A percentile compares a stretch with the other conserved stretches of the same genome.
These are phyloP conservation scores for Rhodinocichla rosea DNA, from an alignment of 2,113 vertebrate species.

Conservation along the genomic window DNA sequence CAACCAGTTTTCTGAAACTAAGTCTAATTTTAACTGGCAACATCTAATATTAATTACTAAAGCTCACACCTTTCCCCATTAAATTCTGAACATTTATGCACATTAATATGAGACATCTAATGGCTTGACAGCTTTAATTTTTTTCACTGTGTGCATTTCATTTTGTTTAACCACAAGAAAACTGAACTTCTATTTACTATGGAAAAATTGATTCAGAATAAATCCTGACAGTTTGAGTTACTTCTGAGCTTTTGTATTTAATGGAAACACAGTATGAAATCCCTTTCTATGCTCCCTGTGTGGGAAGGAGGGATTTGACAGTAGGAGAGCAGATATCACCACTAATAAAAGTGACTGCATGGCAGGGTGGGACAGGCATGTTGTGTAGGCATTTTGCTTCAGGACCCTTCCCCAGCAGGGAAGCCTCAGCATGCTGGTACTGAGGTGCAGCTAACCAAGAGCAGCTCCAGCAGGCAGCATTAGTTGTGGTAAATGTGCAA, in stretches of 20 bases:
- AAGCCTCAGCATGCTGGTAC: background rate
- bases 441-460: background rate
- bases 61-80: conserved; percentile 7
- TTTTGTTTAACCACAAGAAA: conserved; percentile 42
- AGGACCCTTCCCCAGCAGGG: background rate
- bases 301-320: background rate
- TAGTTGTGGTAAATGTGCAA: background rate
- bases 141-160: conserved; percentile 8
- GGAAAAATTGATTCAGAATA: conserved; percentile 37
- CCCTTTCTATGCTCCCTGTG: background rate
- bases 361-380: background rate
- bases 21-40: conserved; percentile 54
- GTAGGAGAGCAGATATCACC: background rate
- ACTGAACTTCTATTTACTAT: background rate
- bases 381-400: background rate
- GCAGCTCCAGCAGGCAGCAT: background rate
- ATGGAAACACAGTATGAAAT: background rate
- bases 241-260: conserved; percentile 3
- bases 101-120: conserved; percentile 47
- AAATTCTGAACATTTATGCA: conserved; percentile 50
- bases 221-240: conserved; percentile 34
- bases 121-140: conserved; percentile 52
- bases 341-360: background rate
- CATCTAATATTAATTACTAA: conserved; percentile 67
- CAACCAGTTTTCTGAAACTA: conserved; percentile 38